phyloP scores from a whole-genome alignment of 2,888 invertebrate species.

The Poecilobothrus nobilitatus region DNA sequence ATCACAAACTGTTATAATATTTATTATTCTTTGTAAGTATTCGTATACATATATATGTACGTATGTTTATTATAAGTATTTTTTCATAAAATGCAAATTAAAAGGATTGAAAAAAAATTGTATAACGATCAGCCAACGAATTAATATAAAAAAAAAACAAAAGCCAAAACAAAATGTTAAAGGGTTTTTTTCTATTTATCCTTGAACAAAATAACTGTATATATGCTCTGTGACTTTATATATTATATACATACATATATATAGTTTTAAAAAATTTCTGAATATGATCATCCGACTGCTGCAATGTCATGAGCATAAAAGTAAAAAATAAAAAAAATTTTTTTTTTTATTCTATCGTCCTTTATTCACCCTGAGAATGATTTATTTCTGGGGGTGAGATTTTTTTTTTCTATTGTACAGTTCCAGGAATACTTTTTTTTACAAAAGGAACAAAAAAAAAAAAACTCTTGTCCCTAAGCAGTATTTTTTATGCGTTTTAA shows the following conservation, averaged over 20 bases:
- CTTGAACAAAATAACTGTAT: background rate
- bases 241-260: no score
- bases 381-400: background rate
- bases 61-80: background rate
- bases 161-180: background rate
- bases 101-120: background rate
- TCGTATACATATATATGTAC: background rate
- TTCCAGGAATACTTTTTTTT: background rate
- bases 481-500: background rate
- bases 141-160: no score
- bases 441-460: background rate
- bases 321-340: background rate
- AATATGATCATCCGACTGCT: slow-evolving; percentile 2
- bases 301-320: background rate
- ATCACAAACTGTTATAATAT: background rate
- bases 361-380: background rate
- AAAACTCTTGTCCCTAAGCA: background rate
- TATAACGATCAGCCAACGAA: background rate
- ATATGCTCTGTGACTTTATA: background rate
- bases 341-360: background rate
- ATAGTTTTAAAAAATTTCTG: no score
- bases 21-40: background rate
- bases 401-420: background rate
- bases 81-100: background rate
- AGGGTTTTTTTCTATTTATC: background rate